These are phyloP conservation scores for Cynopterus sphinx DNA, from an alignment of 2,797 vertebrate species.

Conservation along the genomic window DNA sequence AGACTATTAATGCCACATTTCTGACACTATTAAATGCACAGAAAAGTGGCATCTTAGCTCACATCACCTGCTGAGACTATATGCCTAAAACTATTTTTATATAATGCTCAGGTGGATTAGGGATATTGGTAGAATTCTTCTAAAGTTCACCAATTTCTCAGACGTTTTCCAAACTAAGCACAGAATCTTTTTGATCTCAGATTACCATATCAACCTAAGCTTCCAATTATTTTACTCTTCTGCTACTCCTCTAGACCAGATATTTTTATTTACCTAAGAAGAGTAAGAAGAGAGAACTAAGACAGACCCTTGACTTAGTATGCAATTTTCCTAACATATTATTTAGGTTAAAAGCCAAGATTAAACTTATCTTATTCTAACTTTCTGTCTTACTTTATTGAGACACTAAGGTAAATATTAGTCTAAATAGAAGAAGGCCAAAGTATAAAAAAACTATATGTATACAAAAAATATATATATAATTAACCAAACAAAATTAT, in stretches of 20 bases:
- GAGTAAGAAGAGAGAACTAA: not conserved
- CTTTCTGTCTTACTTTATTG: not conserved
- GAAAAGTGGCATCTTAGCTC: not conserved
- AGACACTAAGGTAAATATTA: not conserved
- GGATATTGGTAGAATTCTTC: not conserved
- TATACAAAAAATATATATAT: not conserved
- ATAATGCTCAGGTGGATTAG: not conserved
- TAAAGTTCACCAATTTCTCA: not conserved
- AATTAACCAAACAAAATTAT: not conserved
- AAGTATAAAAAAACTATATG: not conserved
- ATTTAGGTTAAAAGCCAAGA: not conserved
- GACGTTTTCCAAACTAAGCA: not conserved
- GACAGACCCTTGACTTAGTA: not conserved
- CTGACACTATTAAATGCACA: not conserved
- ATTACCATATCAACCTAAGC: not conserved
- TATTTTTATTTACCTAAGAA: not conserved
- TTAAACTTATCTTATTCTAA: not conserved
- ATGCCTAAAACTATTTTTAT: not conserved
- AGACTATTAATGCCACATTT: not conserved
- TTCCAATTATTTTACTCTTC: not conserved
- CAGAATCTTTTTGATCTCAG: not conserved
- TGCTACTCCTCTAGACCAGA: not conserved
- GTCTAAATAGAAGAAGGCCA: not conserved
- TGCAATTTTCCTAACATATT: not conserved
- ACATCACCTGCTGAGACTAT: not conserved